phyloP scores from a whole-genome alignment of 2,113 vertebrate genomes.

The Drymodes brunneopygia region DNA sequence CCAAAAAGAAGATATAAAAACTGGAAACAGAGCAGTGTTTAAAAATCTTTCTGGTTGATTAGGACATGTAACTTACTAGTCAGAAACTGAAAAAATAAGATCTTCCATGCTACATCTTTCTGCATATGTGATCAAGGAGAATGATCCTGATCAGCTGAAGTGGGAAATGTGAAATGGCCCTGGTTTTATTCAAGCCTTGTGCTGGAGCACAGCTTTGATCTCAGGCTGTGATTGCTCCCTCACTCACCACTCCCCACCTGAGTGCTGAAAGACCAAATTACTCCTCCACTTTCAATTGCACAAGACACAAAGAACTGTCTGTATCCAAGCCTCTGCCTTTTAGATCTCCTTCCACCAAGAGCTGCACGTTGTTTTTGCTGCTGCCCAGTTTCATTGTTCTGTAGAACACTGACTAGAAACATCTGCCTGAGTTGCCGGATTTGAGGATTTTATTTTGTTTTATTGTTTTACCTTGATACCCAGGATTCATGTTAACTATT shows the following conservation, averaged over 20 bases:
- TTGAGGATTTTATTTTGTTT: background rate
- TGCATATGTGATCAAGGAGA: background rate
- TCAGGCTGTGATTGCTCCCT: background rate
- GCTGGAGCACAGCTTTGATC: background rate
- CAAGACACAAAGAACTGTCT: background rate
- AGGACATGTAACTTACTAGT: background rate
- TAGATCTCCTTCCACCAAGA: background rate
- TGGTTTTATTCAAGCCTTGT: background rate
- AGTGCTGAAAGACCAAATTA: background rate
- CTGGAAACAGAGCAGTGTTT: background rate
- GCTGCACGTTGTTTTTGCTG: background rate
- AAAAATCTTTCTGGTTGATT: background rate
- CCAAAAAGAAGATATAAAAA: background rate
- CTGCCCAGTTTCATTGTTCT: background rate
- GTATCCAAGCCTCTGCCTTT: background rate
- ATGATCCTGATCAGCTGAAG: background rate
- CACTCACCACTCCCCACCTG: background rate
- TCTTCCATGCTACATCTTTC: background rate
- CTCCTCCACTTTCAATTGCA: background rate
- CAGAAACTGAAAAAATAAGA: background rate
- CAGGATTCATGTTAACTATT: background rate
- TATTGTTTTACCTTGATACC: background rate
- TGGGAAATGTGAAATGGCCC: background rate
- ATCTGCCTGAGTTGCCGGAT: background rate
- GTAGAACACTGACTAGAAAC: background rate